These are phyloP conservation scores for Coelopa pilipes DNA, from an alignment of 2,888 invertebrate genomes.

Conservation along the genomic window DNA sequence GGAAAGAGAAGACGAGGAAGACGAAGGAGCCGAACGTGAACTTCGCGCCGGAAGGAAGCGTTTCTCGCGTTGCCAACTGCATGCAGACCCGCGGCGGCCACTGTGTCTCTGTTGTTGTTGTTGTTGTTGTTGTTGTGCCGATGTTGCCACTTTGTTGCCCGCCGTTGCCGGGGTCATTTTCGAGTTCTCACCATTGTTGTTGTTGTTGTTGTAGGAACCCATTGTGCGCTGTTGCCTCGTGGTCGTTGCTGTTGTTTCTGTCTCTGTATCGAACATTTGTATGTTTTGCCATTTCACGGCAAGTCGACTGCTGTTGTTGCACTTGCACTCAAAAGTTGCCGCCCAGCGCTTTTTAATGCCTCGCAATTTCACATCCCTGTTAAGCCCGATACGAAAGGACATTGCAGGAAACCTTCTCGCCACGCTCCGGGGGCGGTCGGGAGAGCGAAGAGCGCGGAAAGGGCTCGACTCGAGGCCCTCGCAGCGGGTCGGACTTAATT, in stretches of 20 bases:
- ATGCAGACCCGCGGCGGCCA: background rate
- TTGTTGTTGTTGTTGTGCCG: background rate
- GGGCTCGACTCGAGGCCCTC: too few species aligned
- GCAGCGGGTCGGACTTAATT: too few species aligned
- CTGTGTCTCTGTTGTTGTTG: background rate
- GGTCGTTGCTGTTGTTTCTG: background rate
- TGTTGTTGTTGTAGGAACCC: background rate
- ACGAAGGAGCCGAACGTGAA: background rate
- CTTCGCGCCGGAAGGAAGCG: constrained; percentile 4
- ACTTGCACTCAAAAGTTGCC: too few species aligned
- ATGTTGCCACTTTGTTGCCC: background rate
- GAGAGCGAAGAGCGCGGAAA: too few species aligned
- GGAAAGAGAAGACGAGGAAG: background rate
- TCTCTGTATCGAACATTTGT: background rate
- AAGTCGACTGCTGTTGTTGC: too few species aligned
- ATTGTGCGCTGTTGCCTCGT: background rate
- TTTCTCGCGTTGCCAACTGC: constrained; percentile 5
- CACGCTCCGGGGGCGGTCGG: too few species aligned
- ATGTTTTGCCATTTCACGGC: background rate
- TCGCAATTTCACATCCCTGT: too few species aligned
- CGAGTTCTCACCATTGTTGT: background rate
- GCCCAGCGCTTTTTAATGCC: too few species aligned
- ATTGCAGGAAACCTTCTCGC: too few species aligned
- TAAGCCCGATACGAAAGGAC: too few species aligned
- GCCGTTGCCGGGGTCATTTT: background rate